Evolutionary conservation across 2,888 invertebrate species (phyloP), one percentile per base, ranked within the genome.

Genomic region (Acleris emargana): DNA sequence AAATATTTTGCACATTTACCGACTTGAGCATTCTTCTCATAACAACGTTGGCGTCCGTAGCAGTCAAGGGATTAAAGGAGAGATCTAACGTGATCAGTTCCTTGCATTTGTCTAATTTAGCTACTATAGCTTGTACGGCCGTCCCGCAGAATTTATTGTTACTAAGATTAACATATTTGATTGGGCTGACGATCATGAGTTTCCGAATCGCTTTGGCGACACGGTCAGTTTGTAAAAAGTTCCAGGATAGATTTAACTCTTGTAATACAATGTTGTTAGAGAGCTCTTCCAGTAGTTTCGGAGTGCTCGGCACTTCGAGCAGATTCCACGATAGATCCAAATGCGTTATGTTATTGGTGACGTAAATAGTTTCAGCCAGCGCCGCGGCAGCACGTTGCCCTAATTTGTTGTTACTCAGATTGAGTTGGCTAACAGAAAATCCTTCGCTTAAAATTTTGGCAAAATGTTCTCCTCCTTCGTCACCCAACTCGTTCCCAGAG

Each of bases 251-350:
- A 69, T 82, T 77, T 16, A 83, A 49, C 64, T 81, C 80, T 68
- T 74, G 58, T 22, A 84, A 68, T 1, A 72, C 58, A 11, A 57
- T 38, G 50, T 76, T 81, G 6, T 71, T 58, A 13, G 77, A 66
- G 45, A 83, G 55, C 16, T 64, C 57, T 0, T 77, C 67, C 4
- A 84, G 70, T 74, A 84, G 69, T 70, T 76, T 79, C 0, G 67
- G 63, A 6, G 69, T 71, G 11, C 77, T 68, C 1, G 76, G 71
- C 18, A 67, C 47, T 49, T 77, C 71, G 61, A 69, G 72, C 3
- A 83, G 76, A 42, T 85, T 85, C 74, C 76, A 74, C 2, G 84
- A 84, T 28, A 84, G 70, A 67, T 85, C 75, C 16, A 84, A 59
- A 64, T 77, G 72, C 11, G 77, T 81, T 3, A 84, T 64, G 49